A percentile compares a stretch with the other conserved stretches of the same genome.
Conservation (phyloP, 2,113 vertebrate species). For the Candoia aspera region DNA sequence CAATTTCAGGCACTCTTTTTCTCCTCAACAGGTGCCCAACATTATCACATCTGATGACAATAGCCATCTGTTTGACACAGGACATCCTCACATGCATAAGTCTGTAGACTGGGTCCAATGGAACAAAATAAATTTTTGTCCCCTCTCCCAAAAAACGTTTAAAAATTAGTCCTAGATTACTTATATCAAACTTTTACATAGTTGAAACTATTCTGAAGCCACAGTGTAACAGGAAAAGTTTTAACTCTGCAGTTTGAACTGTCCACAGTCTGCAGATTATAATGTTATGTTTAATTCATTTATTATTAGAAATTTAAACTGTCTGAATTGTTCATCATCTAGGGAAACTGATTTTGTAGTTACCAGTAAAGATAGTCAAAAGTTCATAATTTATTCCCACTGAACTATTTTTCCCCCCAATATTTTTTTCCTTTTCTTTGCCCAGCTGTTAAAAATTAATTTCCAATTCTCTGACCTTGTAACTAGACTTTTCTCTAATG, state of each 20-base stretch:
- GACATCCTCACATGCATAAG: background rate
- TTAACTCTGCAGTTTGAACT: background rate
- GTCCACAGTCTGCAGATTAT: background rate
- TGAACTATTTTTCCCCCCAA: background rate
- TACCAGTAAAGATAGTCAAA: background rate
- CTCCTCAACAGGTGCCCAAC: background rate
- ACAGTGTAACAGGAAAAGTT: background rate
- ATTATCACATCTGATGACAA: background rate
- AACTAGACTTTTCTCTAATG: slow-evolving; percentile 25
- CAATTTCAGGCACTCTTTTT: background rate
- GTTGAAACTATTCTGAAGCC: background rate
- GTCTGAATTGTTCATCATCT: background rate
- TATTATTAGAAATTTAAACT: background rate
- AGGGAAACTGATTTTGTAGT: background rate
- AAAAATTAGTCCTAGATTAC: slow-evolving; percentile 27
- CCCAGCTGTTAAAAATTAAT: background rate
- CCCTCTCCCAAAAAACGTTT: background rate
- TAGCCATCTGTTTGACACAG: background rate
- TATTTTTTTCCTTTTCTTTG: background rate
- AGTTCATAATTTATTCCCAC: background rate
- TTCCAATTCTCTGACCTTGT: slow-evolving; percentile 5
- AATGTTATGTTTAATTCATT: background rate
- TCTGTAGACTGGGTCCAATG: background rate
- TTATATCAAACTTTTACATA: background rate
- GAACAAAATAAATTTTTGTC: background rate